Evolutionary conservation across 2,113 vertebrate species (phyloP).

Genomic region (Mugil cephalus): DNA sequence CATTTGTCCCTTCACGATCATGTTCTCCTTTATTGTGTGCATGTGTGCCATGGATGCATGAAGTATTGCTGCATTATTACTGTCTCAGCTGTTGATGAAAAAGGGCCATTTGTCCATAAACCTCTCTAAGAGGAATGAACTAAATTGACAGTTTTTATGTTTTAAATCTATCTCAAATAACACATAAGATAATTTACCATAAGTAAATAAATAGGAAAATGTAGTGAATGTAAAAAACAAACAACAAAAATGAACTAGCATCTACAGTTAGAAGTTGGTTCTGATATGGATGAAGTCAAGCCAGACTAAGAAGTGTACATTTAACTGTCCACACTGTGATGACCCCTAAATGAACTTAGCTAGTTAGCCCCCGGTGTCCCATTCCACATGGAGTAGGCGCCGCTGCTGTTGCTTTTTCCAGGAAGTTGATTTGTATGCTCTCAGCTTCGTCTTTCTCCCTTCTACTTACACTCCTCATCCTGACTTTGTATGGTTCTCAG

Average conservation of each 20-base stretch:
- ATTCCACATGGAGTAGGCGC: slow-evolving; percentile 18
- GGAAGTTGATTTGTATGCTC: slow-evolving; percentile 61
- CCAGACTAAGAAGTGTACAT: slow-evolving; percentile 17
- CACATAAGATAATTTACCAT: too few relatives aligned
- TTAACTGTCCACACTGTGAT: slow-evolving; percentile 41
- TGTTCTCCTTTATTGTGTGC: too few relatives aligned
- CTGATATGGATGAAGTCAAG: slow-evolving; percentile 10
- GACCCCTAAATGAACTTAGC: slow-evolving; percentile 46
- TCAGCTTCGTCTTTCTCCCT: slow-evolving; percentile 42
- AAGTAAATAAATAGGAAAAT: too few relatives aligned
- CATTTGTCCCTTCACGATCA: too few relatives aligned
- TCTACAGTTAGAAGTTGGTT: slow-evolving; percentile 3
- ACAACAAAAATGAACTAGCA: neutral
- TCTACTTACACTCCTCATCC: neutral
- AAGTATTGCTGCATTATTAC: too few relatives aligned
- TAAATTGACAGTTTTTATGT: too few relatives aligned
- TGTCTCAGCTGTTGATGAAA: too few relatives aligned
- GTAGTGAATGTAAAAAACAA: neutral
- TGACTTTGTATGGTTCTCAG: slow-evolving; percentile 29
- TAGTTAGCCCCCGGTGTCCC: slow-evolving; percentile 62
- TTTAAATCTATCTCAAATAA: too few relatives aligned
- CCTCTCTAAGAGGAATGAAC: too few relatives aligned
- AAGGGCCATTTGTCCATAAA: too few relatives aligned
- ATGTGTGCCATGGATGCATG: too few relatives aligned
- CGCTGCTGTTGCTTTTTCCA: slow-evolving; percentile 27